phyloP scores from a whole-genome alignment of 2,888 invertebrate species.

The Unio delphinus region DNA sequence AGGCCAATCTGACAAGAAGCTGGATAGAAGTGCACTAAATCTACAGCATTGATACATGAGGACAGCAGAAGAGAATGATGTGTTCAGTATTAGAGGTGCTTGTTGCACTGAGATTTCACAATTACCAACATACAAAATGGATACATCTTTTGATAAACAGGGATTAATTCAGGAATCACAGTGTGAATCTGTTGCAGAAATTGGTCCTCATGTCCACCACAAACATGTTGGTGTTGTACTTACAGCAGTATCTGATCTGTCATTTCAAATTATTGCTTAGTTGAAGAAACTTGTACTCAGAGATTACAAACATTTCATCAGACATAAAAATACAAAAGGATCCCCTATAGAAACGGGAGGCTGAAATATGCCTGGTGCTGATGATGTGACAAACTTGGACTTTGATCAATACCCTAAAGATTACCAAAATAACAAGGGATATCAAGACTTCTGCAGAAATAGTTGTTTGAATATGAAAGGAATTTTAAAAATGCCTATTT shows the following conservation, averaged over 20 bases:
- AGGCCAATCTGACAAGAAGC: too few relatives aligned
- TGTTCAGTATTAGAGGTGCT: background rate
- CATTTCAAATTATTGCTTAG: conserved; percentile 5
- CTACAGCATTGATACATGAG: too few relatives aligned
- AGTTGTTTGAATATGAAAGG: conserved; percentile 20
- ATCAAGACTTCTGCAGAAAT: conserved; percentile 20
- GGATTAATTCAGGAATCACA: conserved; percentile 28
- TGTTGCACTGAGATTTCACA: conserved; percentile 26
- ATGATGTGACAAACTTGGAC: conserved; percentile 10
- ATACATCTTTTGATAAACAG: conserved; percentile 14
- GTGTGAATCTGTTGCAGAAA: conserved; percentile 43
- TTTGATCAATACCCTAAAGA: conserved; percentile 25
- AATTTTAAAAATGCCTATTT: conserved; percentile 27
- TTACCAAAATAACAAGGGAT: conserved; percentile 10
- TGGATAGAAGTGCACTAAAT: too few relatives aligned
- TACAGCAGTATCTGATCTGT: conserved; percentile 17
- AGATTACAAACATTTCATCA: conserved; percentile 27
- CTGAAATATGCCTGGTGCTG: conserved; percentile 14
- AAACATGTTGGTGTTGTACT: conserved; percentile 37
- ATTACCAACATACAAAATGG: conserved; percentile 18
- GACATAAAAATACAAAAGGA: conserved; percentile 11
- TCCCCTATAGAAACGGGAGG: conserved; percentile 19
- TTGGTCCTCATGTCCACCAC: conserved; percentile 42
- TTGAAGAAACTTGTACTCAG: conserved; percentile 29
- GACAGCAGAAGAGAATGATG: too few relatives aligned